Conservation (phyloP, 30 jellyfish, hydroid and myxozoan genomes). For the Catostylus mosaicus region DNA sequence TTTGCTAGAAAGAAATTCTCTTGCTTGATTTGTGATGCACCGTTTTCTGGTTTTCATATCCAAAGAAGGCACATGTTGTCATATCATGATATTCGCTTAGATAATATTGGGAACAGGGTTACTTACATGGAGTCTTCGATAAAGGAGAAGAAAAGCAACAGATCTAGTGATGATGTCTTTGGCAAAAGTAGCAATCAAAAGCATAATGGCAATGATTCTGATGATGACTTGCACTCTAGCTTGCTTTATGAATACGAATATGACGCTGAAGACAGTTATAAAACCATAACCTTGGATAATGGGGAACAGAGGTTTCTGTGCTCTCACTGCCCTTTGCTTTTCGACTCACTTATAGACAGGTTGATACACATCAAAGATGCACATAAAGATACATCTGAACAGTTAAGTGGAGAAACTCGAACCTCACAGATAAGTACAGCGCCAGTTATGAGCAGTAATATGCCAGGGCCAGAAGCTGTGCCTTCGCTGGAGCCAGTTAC, state of each 20-base stretch:
- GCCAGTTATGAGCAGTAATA: too few relatives aligned
- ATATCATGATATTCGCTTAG: slow-evolving; percentile 23
- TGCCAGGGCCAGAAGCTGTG: too few relatives aligned
- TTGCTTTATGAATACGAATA: neutral
- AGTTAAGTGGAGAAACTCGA: too few relatives aligned
- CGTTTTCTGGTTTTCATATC: slow-evolving; percentile 34
- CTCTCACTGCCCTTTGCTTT: slow-evolving; percentile 24
- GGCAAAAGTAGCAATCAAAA: neutral
- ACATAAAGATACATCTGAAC: neutral
- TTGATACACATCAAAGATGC: slow-evolving; percentile 30
- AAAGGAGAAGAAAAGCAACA: neutral
- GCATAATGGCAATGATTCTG: neutral
- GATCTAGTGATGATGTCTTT: neutral
- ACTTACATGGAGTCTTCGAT: neutral
- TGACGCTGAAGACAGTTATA: neutral
- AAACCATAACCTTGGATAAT: neutral
- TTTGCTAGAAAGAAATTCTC: slow-evolving; percentile 24
- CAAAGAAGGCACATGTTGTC: slow-evolving; percentile 41
- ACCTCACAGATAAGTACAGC: too few relatives aligned
- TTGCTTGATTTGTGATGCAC: slow-evolving; percentile 40
- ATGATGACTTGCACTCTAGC: neutral
- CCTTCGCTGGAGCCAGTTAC: neutral
- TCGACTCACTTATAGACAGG: slow-evolving; percentile 27
- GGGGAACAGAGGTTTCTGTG: slow-evolving; percentile 8
- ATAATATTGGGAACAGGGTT: slow-evolving; percentile 20